A percentile compares a stretch with the other conserved stretches of the same genome.
These are phyloP conservation scores for Coelopa pilipes DNA, from an alignment of 2,888 invertebrate species.

Conservation along the genomic window DNA sequence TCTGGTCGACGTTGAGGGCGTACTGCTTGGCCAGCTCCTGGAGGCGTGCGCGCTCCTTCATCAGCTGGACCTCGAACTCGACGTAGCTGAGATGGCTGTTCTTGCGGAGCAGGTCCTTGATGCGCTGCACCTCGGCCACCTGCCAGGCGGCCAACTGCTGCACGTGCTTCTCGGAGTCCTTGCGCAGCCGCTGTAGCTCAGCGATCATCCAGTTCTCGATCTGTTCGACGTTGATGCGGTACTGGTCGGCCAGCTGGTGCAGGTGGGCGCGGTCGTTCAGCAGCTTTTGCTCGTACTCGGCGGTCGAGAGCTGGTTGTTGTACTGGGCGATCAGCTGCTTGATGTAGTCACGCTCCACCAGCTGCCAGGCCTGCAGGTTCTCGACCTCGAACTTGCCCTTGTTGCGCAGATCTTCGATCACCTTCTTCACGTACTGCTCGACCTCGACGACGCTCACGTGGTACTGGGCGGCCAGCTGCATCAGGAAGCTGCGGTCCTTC, in stretches of 20 bases:
- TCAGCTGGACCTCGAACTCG: conserved; percentile 59
- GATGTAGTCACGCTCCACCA: conserved; percentile 61
- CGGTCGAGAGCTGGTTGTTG: conserved; percentile 55
- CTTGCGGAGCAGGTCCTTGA: conserved; percentile 57
- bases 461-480: conserved; percentile 58
- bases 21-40: conserved; percentile 57
- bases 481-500: conserved; percentile 56
- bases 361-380: conserved; percentile 59
- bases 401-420: conserved; percentile 57
- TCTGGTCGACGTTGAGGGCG: conserved; percentile 59
- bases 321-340: conserved; percentile 56
- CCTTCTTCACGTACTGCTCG: conserved; percentile 59
- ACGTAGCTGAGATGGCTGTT: conserved; percentile 59
- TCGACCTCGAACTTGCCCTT: conserved; percentile 61
- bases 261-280: conserved; percentile 59
- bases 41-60: conserved; percentile 55
- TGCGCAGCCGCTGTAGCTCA: conserved; percentile 57
- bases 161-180: conserved; percentile 53
- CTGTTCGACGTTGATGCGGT: conserved; percentile 59
- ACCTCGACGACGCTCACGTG: conserved; percentile 60
- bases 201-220: conserved; percentile 62
- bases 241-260: conserved; percentile 59
- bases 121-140: conserved; percentile 53
- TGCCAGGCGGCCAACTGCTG: conserved; percentile 59
- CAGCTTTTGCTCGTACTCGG: conserved; percentile 59